Conservation (phyloP, 2,797 vertebrate species). For the Typhlichthys eigenmanni region DNA sequence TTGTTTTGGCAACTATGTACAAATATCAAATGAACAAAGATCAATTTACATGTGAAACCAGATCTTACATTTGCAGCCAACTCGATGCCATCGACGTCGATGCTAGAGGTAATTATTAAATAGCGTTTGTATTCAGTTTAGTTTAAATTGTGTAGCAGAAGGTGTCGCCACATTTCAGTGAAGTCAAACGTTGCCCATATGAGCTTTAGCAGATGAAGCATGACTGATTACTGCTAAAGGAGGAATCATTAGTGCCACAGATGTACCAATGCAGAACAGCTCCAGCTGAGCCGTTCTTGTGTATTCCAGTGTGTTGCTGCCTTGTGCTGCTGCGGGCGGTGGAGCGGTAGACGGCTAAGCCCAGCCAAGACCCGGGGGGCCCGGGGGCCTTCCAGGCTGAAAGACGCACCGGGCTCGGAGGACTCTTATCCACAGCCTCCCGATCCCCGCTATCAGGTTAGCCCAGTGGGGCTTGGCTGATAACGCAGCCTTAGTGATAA, state of each 20-base stretch:
- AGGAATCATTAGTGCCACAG: not conserved
- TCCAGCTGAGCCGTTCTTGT: constrained; percentile 24
- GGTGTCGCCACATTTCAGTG: too few relatives aligned
- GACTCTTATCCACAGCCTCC: constrained; percentile 63
- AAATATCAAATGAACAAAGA: too few relatives aligned
- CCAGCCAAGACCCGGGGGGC: constrained; percentile 36
- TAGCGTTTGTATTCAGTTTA: too few relatives aligned
- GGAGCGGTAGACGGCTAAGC: constrained; percentile 40
- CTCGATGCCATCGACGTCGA: too few relatives aligned
- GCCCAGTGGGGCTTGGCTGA: constrained; percentile 67
- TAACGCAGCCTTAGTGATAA: constrained; percentile 69
- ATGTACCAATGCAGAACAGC: constrained; percentile 7
- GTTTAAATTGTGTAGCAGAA: too few relatives aligned
- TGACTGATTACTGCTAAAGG: constrained; percentile 9
- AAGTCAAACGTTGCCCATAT: too few relatives aligned
- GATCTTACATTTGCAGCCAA: too few relatives aligned
- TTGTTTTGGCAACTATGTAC: too few relatives aligned
- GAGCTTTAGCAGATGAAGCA: not conserved
- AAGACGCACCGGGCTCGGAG: constrained; percentile 60
- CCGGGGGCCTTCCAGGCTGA: constrained; percentile 24
- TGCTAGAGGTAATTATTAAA: too few relatives aligned
- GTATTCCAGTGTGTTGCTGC: constrained; percentile 38
- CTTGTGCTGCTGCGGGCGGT: constrained; percentile 21
- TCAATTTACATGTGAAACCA: too few relatives aligned
- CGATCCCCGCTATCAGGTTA: constrained; percentile 58